Evolutionary conservation across 2,888 invertebrate species (phyloP).

Genomic region (Perizoma affinitatum): DNA sequence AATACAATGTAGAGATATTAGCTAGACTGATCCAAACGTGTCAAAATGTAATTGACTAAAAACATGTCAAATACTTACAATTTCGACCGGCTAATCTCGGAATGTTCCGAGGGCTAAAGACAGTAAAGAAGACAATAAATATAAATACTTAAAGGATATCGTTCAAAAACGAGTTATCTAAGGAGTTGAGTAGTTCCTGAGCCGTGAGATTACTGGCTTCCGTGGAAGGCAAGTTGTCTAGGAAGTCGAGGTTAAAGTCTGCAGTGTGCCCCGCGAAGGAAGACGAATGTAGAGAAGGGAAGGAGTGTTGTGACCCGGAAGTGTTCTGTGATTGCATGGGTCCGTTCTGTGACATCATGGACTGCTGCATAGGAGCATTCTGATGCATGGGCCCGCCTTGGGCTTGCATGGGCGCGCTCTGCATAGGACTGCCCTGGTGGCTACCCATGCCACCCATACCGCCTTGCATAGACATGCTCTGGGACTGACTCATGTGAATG

Average conservation of each 20-base stretch:
- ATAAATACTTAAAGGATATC: constrained; percentile 81
- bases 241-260: constrained; percentile 93
- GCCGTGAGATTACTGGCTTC: constrained; percentile 91
- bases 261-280: constrained; percentile 79
- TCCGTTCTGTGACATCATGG: constrained; percentile 56
- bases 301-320: constrained; percentile 43
- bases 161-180: constrained; percentile 90
- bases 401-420: constrained; percentile 52
- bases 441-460: constrained; percentile 58
- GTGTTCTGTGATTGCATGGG: constrained; percentile 44
- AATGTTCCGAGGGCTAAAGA: constrained; percentile 17
- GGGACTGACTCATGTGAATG: constrained; percentile 88
- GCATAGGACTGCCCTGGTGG: constrained; percentile 58
- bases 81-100: constrained; percentile 26
- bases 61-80: constrained; percentile 27
- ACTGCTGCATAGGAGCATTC: constrained; percentile 49
- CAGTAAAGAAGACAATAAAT: constrained; percentile 20
- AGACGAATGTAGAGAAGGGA: constrained; percentile 71
- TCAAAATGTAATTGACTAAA: constrained; percentile 51
- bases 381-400: constrained; percentile 54
- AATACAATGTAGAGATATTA: constrained; percentile 38
- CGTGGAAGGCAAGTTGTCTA: constrained; percentile 91
- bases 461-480: constrained; percentile 84
- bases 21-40: constrained; percentile 42
- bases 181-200: constrained; percentile 92